These are phyloP conservation scores for Microcebus jonahi DNA, from an alignment of 2,113 vertebrate species.

Conservation along the genomic window DNA sequence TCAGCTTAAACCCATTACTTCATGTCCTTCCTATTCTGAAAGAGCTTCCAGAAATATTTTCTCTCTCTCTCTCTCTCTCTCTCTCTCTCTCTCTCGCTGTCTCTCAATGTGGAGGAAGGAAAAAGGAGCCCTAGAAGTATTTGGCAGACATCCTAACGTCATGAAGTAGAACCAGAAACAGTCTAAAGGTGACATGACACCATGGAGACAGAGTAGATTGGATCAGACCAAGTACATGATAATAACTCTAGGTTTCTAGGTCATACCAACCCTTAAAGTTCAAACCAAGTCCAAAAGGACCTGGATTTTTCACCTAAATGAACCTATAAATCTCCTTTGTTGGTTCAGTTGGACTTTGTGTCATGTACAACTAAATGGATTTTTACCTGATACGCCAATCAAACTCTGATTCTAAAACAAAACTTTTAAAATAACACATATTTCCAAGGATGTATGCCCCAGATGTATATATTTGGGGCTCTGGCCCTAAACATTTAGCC, in stretches of 20 bases:
- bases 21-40: background rate
- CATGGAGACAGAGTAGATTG: background rate
- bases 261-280: background rate
- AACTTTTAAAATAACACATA: background rate
- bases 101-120: background rate
- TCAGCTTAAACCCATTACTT: background rate
- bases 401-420: conserved; percentile 28
- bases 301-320: background rate
- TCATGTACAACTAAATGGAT: background rate
- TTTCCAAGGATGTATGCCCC: background rate
- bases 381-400: background rate
- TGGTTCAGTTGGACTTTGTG: background rate
- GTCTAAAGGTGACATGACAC: background rate
- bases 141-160: background rate
- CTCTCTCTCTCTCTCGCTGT: too few relatives aligned
- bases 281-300: conserved; percentile 14
- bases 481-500: background rate
- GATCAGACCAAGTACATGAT: background rate
- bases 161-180: background rate
- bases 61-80: background rate
- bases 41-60: background rate
- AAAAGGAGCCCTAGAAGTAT: background rate
- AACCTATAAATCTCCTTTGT: background rate
- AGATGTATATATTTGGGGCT: background rate
- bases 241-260: background rate